Evolutionary conservation across 2,113 vertebrate species (phyloP).

Genomic region (Calidris pugnax): DNA sequence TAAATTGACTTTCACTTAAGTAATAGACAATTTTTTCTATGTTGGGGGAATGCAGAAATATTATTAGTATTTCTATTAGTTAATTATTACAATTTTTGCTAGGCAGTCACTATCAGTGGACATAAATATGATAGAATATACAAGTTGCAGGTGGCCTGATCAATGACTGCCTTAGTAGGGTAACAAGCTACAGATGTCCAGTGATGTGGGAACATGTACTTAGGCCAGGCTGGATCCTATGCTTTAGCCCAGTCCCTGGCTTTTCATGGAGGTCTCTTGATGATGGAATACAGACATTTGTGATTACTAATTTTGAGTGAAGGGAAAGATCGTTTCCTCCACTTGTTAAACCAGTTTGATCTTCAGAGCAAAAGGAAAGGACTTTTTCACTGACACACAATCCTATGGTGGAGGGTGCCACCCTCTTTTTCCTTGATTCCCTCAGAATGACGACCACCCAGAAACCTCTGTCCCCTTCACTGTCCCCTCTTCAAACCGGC

Average conservation of each 20-base stretch:
- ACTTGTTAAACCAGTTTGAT: not conserved
- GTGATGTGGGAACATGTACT: too few species aligned
- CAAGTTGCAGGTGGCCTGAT: fast-evolving
- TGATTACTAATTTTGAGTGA: not conserved
- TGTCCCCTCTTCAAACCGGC: not conserved
- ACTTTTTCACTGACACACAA: not conserved
- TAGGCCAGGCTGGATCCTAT: not conserved
- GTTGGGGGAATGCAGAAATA: not conserved
- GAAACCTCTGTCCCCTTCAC: not conserved
- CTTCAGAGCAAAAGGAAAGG: not conserved
- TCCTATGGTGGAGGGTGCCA: fast-evolving
- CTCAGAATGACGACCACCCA: not conserved
- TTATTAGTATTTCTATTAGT: not conserved
- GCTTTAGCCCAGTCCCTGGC: not conserved
- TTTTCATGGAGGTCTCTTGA: not conserved
- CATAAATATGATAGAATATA: not conserved
- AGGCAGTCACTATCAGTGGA: not conserved
- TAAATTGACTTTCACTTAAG: not conserved
- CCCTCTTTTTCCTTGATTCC: not conserved
- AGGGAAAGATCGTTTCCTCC: not conserved
- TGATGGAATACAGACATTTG: not conserved
- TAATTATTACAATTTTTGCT: not conserved
- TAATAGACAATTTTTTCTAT: not conserved
- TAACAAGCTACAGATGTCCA: not conserved
- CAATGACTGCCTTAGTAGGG: not conserved